These are phyloP conservation scores for Leptogaster cylindrica DNA, from an alignment of 2,888 invertebrate genomes.

Conservation along the genomic window DNA sequence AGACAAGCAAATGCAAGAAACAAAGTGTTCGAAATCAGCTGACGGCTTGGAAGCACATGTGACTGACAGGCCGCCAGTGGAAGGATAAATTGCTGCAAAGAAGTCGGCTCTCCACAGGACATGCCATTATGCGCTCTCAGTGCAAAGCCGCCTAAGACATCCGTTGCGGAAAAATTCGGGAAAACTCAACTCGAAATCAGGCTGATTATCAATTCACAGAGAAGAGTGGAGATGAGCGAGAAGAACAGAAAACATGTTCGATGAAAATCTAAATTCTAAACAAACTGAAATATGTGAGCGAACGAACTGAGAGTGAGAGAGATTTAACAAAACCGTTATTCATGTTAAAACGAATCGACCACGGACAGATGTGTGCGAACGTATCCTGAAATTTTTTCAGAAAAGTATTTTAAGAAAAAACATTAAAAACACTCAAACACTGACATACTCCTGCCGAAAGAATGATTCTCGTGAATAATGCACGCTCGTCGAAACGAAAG, in stretches of 20 bases:
- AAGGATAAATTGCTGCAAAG: no score
- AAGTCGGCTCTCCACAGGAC: not conserved
- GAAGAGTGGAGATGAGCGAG: not conserved
- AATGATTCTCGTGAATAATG: not conserved
- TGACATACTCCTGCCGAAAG: not conserved
- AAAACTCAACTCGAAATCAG: constrained; percentile 2
- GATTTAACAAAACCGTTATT: no score
- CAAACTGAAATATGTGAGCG: not conserved
- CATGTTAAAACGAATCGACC: not conserved
- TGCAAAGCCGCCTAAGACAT: not conserved
- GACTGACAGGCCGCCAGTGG: constrained; percentile 9
- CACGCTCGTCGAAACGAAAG: not conserved
- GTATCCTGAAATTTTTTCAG: constrained; percentile 20
- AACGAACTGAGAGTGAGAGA: not conserved
- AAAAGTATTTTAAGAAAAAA: not conserved
- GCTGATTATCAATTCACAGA: not conserved
- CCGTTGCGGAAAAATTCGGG: not conserved
- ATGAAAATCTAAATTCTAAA: not conserved
- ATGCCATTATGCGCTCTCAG: not conserved
- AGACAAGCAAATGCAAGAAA: constrained; percentile 26
- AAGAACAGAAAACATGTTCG: not conserved
- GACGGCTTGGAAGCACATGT: constrained; percentile 25
- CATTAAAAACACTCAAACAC: not conserved
- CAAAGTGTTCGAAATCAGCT: constrained; percentile 31
- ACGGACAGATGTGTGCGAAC: constrained; percentile 8